A percentile compares a stretch with the other conserved stretches of the same genome.
These are phyloP conservation scores for Marronus borbonicus DNA, from an alignment of 2,888 invertebrate genomes.

Conservation along the genomic window DNA sequence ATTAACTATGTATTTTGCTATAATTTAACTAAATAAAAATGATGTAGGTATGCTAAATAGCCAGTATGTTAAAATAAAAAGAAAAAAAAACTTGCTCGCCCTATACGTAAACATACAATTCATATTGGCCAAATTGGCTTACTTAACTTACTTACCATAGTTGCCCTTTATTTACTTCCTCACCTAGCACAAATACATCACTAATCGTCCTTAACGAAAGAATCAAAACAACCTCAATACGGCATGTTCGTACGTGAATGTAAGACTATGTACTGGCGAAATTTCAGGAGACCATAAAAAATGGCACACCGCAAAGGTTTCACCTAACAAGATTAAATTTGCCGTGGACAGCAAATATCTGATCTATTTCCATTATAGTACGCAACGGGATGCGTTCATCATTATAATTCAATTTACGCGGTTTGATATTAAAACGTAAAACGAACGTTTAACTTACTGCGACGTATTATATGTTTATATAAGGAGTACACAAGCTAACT, in stretches of 20 bases:
- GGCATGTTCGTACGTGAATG: constrained; percentile 28
- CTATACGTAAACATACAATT: too few relatives aligned
- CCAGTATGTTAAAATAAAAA: too few relatives aligned
- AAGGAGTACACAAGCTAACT: constrained; percentile 7
- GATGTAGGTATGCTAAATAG: too few relatives aligned
- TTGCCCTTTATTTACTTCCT: neutral
- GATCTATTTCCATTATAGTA: constrained; percentile 36
- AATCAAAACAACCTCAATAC: constrained; percentile 19
- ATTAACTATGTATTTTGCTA: too few relatives aligned
- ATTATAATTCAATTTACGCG: constrained; percentile 40
- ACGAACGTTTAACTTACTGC: constrained; percentile 3
- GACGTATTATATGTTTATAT: constrained; percentile 13
- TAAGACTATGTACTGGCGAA: constrained; percentile 50
- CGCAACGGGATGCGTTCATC: constrained; percentile 1
- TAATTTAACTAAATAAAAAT: too few relatives aligned
- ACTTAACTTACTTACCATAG: constrained; percentile 25
- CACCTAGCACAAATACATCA: constrained; percentile 8
- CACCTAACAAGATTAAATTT: constrained; percentile 58
- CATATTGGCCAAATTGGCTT: neutral
- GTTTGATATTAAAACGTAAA: constrained; percentile 21
- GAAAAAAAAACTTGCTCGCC: too few relatives aligned
- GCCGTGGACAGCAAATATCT: constrained; percentile 34
- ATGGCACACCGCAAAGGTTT: constrained; percentile 55
- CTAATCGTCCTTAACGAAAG: constrained; percentile 12
- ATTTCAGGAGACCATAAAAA: constrained; percentile 57